phyloP scores from a whole-genome alignment of 2,113 vertebrate genomes.

The Talpa occidentalis region DNA sequence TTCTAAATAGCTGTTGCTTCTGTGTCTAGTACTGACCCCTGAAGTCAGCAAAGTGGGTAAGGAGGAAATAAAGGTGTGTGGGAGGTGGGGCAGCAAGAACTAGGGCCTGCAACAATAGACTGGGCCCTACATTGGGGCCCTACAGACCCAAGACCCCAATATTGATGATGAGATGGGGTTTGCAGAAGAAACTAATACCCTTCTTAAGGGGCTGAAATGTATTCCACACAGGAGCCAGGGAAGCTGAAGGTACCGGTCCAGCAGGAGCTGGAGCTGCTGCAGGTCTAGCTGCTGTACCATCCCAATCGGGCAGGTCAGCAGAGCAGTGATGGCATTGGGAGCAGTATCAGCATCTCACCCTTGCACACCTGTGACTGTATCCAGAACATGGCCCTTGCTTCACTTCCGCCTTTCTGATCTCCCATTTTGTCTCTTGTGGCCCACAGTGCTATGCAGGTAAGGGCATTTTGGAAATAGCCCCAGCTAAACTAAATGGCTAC shows the following conservation, averaged over 20 bases:
- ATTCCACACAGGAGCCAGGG: neutral
- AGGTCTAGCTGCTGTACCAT: neutral
- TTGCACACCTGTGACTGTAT: neutral
- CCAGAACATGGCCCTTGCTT: neutral
- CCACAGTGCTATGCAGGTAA: neutral
- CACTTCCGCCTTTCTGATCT: neutral
- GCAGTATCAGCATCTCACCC: rapidly evolving
- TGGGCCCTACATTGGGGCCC: neutral
- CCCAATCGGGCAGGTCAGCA: neutral
- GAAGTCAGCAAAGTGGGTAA: neutral
- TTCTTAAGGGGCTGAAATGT: neutral
- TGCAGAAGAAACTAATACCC: neutral
- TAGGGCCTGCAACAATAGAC: neutral
- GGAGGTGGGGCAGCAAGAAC: neutral
- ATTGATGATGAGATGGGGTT: neutral
- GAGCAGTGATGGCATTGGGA: neutral
- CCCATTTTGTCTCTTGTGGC: neutral
- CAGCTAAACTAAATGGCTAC: neutral
- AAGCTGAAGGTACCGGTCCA: neutral
- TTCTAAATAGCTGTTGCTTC: neutral
- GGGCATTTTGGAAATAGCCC: conserved; percentile 20
- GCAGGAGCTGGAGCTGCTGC: neutral
- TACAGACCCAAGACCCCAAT: neutral
- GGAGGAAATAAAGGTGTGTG: neutral
- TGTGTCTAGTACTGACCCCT: neutral